A percentile compares a stretch with the other conserved stretches of the same genome.
phyloP scores from a whole-genome alignment of 2,888 invertebrate species.

The Panopea generosa region DNA sequence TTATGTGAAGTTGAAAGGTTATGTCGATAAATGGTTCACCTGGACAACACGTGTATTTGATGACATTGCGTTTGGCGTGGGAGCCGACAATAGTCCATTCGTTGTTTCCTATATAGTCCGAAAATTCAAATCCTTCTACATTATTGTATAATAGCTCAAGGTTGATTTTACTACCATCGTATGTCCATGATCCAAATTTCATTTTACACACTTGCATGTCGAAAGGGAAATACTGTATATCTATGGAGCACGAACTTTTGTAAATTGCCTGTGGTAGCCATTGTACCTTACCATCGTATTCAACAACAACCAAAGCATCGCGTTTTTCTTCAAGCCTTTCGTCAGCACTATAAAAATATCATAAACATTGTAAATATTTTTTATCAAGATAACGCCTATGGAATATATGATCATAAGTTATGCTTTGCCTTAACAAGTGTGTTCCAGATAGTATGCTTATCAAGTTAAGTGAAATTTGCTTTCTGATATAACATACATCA shows the following conservation, averaged over 20 bases:
- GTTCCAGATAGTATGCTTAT: neutral
- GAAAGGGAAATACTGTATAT: constrained; percentile 85
- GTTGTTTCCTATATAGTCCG: constrained; percentile 84
- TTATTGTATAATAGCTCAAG: constrained; percentile 66
- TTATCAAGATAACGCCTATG: too few species aligned
- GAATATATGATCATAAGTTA: neutral
- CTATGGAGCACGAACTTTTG: constrained; percentile 84
- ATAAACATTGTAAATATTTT: too few species aligned
- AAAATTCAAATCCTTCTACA: constrained; percentile 74
- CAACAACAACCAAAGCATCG: constrained; percentile 83
- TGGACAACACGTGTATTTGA: constrained; percentile 82
- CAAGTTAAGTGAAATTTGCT: too few species aligned
- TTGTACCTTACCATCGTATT: constrained; percentile 79
- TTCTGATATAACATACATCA: too few species aligned
- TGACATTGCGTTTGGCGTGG: constrained; percentile 80
- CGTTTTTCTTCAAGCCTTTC: constrained; percentile 84
- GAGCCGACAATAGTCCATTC: constrained; percentile 84
- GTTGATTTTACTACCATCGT: constrained; percentile 83
- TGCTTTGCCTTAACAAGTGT: too few species aligned
- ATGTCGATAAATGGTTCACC: constrained; percentile 83
- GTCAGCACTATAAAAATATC: constrained; percentile 84
- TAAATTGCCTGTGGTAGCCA: constrained; percentile 84
- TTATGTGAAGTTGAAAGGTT: constrained; percentile 81
- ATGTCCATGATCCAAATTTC: constrained; percentile 85
- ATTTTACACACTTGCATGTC: constrained; percentile 84